Base-by-base conservation (phyloP, 1,140 invertebrate species). In the Drosophila murphyi region DNA sequence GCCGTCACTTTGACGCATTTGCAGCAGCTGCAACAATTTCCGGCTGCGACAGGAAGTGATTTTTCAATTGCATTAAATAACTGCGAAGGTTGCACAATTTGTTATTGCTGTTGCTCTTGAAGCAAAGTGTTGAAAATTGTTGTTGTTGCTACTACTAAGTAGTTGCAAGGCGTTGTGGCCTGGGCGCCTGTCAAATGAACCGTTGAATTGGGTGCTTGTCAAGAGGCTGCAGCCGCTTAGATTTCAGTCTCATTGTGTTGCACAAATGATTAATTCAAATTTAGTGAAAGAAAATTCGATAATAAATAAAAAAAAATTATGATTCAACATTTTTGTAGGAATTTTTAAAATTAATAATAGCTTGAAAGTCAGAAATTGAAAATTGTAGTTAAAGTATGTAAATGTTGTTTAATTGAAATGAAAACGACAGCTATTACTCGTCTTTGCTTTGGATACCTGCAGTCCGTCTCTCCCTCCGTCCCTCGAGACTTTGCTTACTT, bases 21-120 rank as follows among this genome's bases (percentile, higher is more conserved):
- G 39, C 39, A n/a, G 41, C 62, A 45, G 55, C 63, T 60, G 63
- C 63, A 43, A 52, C 72, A 57, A 62, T 65, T 65, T 72, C 61
- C 61, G 62, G 29, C 70, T 72, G 45, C 60, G 55, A 72, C 70
- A 65, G 72, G 72, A 75, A 75, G 47, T 59, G 45, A 63, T 71
- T 57, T 70, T 71, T 54, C 65, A 69, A 31, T 63, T 52, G 55
- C 55, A 45, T 67, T 35, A 45, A 35, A 72, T 61, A 55, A 47
- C 7, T 35, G 39, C 56, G 56, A 69, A 74, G 72, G 65, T 69
- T 69, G 72, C 51, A 43, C 39, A 8, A 47, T 34, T 45, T 45
- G 7, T 48, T 29, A 29, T 45, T 47, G 28, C 2, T 41, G 37
- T 4, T 39, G 56, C 10, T n/a, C 34, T 20, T 12, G 12, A 55